Evolutionary conservation across 2,797 vertebrate species (phyloP).

Genomic region (Chiloscyllium punctatum): DNA sequence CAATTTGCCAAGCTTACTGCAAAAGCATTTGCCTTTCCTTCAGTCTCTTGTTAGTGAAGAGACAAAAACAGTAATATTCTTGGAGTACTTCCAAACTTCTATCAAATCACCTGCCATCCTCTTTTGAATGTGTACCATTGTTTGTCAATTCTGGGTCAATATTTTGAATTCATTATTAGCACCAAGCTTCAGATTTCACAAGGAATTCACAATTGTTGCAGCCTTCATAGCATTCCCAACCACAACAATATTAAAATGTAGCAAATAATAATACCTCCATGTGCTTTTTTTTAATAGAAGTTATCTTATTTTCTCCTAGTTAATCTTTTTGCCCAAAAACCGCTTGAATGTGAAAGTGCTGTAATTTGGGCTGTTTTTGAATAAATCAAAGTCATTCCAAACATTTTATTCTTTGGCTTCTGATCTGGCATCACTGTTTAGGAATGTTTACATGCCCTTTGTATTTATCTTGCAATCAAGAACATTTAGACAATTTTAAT

Average conservation of each 20-base stretch:
- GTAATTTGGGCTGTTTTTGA: not conserved
- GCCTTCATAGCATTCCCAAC: not conserved
- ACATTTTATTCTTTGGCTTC: not conserved
- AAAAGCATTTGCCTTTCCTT: not conserved
- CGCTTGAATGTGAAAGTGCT: not conserved
- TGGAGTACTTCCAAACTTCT: not conserved
- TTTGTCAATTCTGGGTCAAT: not conserved
- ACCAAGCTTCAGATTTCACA: not conserved
- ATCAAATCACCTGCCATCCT: not conserved
- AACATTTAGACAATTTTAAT: not conserved
- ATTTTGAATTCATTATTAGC: not conserved
- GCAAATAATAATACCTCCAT: not conserved
- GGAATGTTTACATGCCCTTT: not conserved
- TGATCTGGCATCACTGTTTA: not conserved
- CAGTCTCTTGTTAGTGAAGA: not conserved
- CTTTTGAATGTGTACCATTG: not conserved
- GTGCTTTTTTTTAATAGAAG: not conserved
- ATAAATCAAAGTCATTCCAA: not conserved
- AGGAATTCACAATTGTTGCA: not conserved
- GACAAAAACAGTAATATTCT: not conserved
- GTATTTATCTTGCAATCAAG: not conserved
- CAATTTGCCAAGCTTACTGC: not conserved
- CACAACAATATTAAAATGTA: not conserved
- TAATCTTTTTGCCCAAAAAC: not conserved
- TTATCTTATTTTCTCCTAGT: not conserved